Conservation (phyloP, 2,888 invertebrate genomes). For the Andrena haemorrhoa region DNA sequence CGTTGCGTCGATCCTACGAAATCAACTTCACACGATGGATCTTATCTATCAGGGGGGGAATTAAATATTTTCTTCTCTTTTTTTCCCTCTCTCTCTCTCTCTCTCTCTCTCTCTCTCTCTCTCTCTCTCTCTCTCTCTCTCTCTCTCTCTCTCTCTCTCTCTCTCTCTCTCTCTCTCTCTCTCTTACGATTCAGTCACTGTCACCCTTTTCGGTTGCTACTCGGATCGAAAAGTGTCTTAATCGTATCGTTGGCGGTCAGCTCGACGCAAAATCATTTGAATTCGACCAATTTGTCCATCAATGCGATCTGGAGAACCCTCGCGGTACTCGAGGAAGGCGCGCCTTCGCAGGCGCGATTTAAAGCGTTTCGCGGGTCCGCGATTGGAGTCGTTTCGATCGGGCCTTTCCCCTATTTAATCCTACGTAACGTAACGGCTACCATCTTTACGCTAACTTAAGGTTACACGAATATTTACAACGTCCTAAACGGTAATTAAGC, state of each 20-base stretch:
- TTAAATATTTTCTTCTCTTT: slow-evolving; percentile 8
- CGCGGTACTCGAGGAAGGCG: neutral
- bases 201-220: slow-evolving; percentile 13
- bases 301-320: slow-evolving; percentile 17
- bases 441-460: slow-evolving; percentile 46
- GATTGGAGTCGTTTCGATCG: slow-evolving; percentile 50
- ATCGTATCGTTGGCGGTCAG: slow-evolving; percentile 30
- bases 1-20: slow-evolving; percentile 24
- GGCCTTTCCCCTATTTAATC: slow-evolving; percentile 12
- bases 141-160: neutral
- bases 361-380: neutral
- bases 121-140: neutral
- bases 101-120: neutral
- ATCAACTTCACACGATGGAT: slow-evolving; percentile 33
- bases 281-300: slow-evolving; percentile 34
- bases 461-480: slow-evolving; percentile 52
- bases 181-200: slow-evolving; percentile 8
- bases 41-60: slow-evolving; percentile 13
- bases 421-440: slow-evolving; percentile 27
- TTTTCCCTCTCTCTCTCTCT: neutral
- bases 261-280: slow-evolving; percentile 42
- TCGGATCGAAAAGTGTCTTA: slow-evolving; percentile 32
- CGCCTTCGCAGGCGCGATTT: neutral
- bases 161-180: neutral
- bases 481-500: slow-evolving; percentile 46